Percentiles rank a stretch among this genome's conserved stretches.
These are phyloP conservation scores for Drosophila nr. perissopoda DNA, from an alignment of 2,888 invertebrate species.

Conservation along the genomic window DNA sequence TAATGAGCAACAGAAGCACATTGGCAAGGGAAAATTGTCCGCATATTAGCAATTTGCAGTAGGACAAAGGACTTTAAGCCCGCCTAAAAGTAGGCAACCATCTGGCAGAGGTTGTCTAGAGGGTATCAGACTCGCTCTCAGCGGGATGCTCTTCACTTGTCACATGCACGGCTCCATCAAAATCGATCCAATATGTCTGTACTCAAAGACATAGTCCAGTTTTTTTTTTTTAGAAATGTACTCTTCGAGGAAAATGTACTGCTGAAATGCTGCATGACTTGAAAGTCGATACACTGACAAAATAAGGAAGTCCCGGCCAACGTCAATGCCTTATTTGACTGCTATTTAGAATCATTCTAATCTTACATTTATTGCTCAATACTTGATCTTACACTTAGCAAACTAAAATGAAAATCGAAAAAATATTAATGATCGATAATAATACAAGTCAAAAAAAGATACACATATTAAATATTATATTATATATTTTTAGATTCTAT, in stretches of 20 bases:
- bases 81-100: slow-evolving; percentile 2
- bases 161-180: slow-evolving; percentile 22
- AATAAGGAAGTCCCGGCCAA: not conserved
- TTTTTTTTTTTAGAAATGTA: not conserved
- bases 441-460: not conserved
- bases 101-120: slow-evolving; percentile 10
- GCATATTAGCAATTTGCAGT: slow-evolving; percentile 39
- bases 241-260: not conserved
- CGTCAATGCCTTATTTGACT: not conserved
- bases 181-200: slow-evolving; percentile 21
- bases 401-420: not conserved
- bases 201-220: not conserved
- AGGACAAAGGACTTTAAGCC: slow-evolving; percentile 27
- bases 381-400: not conserved
- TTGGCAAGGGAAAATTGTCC: slow-evolving; percentile 15
- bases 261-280: not conserved
- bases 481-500: not conserved
- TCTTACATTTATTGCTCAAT: not conserved
- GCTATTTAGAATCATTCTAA: not conserved
- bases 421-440: not conserved
- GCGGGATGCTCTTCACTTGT: slow-evolving; percentile 18
- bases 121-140: slow-evolving; percentile 17
- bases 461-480: not conserved
- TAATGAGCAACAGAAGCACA: slow-evolving; percentile 48
- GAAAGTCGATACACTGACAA: not conserved